These are phyloP conservation scores for Archegozetes longisetosus DNA, from an alignment of 1,140 invertebrate species.

Conservation along the genomic window DNA sequence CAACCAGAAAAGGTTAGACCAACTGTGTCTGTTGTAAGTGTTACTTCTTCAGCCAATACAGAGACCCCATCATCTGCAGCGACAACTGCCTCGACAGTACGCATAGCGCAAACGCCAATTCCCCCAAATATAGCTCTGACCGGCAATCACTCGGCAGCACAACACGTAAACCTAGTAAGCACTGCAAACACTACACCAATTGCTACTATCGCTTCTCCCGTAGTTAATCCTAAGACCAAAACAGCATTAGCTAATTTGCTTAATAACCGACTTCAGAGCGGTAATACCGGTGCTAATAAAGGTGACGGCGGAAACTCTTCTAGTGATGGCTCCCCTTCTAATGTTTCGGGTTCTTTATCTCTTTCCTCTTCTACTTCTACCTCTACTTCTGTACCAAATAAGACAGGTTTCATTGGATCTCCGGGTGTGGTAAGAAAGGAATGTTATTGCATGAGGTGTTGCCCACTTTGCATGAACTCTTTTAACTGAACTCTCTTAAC, in stretches of 20 bases:
- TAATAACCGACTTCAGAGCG: slow-evolving; percentile 57
- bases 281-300: not conserved
- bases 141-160: not conserved
- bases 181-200: not conserved
- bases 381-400: not conserved
- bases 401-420: slow-evolving; percentile 7
- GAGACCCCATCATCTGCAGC: not conserved
- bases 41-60: not conserved
- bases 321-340: slow-evolving; percentile 6
- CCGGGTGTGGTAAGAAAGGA: slow-evolving; percentile 11
- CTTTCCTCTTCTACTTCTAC: slow-evolving; percentile 1
- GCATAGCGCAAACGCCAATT: not conserved
- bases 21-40: not conserved
- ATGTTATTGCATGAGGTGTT: not conserved
- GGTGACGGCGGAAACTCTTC: slow-evolving; percentile 6
- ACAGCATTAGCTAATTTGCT: slow-evolving; percentile 87
- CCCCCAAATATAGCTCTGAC: not conserved
- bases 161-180: not conserved
- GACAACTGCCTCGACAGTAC: not conserved
- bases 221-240: slow-evolving; percentile 83
- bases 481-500: not conserved
- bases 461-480: not conserved
- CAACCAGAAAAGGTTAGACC: not conserved
- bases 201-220: slow-evolving; percentile 15
- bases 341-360: not conserved